Percentiles rank a stretch among this genome's conserved stretches.
Evolutionary conservation across 1,140 invertebrate species (phyloP).

Genomic region (Micrasema longulum): DNA sequence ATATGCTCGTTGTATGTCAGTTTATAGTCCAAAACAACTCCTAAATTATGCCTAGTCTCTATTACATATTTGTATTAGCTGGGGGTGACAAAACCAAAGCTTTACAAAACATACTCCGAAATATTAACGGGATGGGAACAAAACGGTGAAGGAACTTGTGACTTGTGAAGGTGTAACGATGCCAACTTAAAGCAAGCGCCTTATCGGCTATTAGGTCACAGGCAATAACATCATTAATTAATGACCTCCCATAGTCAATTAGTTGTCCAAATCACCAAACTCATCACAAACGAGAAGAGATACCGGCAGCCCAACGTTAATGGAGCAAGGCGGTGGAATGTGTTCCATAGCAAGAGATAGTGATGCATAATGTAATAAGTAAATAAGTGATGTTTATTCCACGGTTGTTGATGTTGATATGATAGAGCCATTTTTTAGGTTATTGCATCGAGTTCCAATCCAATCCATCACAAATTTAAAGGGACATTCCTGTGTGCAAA

Average conservation of each 20-base stretch:
- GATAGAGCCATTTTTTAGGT: neutral
- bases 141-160: neutral
- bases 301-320: neutral
- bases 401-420: neutral
- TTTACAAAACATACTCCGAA: no score
- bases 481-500: no score
- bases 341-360: neutral
- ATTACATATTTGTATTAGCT: no score
- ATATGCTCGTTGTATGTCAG: no score
- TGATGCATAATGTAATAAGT: neutral
- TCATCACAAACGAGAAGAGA: slow-evolving; percentile 6
- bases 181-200: neutral
- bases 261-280: slow-evolving; percentile 25
- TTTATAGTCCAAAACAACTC: no score
- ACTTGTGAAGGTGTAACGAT: neutral
- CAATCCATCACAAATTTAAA: neutral
- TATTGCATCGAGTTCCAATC: neutral
- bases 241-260: neutral
- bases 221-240: slow-evolving; percentile 23
- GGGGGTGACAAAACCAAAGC: no score
- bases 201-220: neutral
- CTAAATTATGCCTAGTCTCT: no score
- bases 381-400: neutral
- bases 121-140: no score
- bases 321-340: neutral